A percentile compares a stretch with the other conserved stretches of the same genome.
Conservation (phyloP, 2,113 vertebrate genomes). For the Phocoena phocoena region DNA sequence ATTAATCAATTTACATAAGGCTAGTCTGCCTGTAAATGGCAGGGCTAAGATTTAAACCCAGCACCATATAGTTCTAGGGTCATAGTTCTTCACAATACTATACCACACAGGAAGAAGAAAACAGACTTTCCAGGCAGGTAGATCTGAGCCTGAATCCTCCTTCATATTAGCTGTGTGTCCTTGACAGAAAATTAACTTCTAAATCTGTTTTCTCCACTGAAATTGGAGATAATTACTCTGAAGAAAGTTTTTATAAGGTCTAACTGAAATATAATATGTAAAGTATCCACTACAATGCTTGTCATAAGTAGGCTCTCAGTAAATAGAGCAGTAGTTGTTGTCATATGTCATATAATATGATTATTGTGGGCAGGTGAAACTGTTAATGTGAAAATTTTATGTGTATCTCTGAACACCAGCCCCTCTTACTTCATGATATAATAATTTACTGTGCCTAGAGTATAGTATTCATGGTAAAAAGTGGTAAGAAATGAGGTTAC, state of each 20-base stretch:
- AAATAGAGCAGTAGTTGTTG: not conserved
- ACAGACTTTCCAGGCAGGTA: not conserved
- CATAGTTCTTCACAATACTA: not conserved
- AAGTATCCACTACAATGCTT: not conserved
- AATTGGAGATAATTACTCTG: not conserved
- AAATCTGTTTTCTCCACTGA: not conserved
- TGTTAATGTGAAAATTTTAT: not conserved
- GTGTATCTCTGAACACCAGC: not conserved
- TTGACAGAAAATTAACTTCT: not conserved
- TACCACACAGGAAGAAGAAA: not conserved
- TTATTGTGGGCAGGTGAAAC: not conserved
- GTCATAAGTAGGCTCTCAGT: not conserved
- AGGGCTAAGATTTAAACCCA: not conserved
- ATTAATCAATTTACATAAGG: not conserved
- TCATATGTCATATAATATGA: not conserved
- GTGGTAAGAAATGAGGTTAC: not conserved
- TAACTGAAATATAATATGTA: not conserved
- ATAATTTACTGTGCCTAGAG: not conserved
- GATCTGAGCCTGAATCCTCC: not conserved
- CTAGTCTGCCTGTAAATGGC: not conserved
- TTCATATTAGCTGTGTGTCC: not conserved
- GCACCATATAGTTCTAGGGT: not conserved
- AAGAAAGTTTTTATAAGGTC: not conserved
- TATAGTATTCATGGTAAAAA: not conserved
- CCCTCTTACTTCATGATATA: not conserved